Conservation (phyloP, 2,888 invertebrate species). For the Tipula confusa region DNA sequence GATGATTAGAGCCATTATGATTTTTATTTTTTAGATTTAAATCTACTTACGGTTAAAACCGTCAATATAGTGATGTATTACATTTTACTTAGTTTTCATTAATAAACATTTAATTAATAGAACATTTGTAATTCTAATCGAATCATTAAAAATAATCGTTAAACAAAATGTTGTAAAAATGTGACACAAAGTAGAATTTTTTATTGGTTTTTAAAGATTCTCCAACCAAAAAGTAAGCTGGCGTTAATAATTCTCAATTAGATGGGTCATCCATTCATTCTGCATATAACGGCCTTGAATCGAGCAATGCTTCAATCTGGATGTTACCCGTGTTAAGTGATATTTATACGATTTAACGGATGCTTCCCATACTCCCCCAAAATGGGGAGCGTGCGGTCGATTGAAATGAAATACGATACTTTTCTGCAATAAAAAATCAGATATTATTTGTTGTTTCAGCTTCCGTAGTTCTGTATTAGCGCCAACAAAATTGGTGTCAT, state of each 20-base stretch:
- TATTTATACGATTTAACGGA: no score
- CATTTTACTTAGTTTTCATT: not conserved
- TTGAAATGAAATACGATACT: not conserved
- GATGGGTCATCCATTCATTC: no score
- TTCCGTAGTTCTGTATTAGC: no score
- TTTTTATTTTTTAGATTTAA: not conserved
- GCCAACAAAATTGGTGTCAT: no score
- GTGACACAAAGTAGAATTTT: not conserved
- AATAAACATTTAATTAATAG: not conserved
- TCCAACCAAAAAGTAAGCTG: no score
- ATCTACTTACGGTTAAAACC: not conserved
- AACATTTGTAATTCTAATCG: not conserved
- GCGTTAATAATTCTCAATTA: no score
- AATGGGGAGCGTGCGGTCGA: not conserved
- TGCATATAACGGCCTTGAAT: no score
- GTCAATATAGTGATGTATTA: not conserved
- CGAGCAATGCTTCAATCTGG: no score
- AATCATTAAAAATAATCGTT: not conserved
- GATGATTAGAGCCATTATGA: slow-evolving; percentile 30
- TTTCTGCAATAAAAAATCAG: no score
- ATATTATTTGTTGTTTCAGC: no score
- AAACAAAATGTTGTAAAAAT: not conserved
- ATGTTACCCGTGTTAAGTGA: no score
- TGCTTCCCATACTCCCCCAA: not conserved
- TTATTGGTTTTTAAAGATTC: no score